These are phyloP conservation scores for Papilio polytes DNA, from an alignment of 1,140 invertebrate genomes.

Conservation along the genomic window DNA sequence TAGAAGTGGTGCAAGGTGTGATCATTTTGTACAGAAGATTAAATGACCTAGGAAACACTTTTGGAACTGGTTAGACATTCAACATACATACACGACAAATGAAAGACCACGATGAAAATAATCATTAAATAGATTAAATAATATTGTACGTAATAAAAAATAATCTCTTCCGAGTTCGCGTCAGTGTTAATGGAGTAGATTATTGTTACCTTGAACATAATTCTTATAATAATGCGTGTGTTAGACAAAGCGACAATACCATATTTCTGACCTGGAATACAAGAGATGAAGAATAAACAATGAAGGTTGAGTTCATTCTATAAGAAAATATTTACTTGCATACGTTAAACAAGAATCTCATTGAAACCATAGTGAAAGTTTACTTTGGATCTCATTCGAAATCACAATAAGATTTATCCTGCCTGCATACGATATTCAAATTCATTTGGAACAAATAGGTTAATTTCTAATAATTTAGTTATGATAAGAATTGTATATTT, in stretches of 20 bases:
- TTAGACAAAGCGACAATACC: not conserved
- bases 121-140: not conserved
- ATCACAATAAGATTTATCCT: no score
- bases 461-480: not conserved
- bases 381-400: no score
- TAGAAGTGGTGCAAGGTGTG: not conserved
- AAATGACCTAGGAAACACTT: no score
- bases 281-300: not conserved
- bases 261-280: not conserved
- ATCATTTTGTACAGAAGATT: no score
- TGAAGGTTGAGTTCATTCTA: no score
- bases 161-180: not conserved
- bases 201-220: constrained; percentile 1
- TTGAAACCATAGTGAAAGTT: no score
- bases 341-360: no score
- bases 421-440: no score
- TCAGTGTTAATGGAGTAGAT: not conserved
- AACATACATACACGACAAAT: not conserved
- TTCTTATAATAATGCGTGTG: not conserved
- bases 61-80: not conserved
- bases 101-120: not conserved
- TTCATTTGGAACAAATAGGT: no score
- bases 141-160: not conserved
- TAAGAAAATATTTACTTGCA: no score
- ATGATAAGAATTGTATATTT: not conserved